Percentiles rank a stretch among this genome's conserved stretches.
These are phyloP conservation scores for Cantharis rustica DNA, from an alignment of 2,888 invertebrate species.

Conservation along the genomic window DNA sequence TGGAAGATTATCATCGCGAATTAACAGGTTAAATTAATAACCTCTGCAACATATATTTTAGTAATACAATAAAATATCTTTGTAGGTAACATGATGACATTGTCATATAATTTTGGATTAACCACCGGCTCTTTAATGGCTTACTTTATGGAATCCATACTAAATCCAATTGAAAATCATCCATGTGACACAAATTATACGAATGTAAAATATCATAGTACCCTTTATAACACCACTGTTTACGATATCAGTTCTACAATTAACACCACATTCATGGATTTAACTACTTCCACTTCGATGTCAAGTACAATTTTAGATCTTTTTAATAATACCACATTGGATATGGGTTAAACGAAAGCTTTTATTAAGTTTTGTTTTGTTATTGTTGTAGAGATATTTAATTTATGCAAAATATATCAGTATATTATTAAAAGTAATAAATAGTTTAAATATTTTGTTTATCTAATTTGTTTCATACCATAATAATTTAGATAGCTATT, in stretches of 20 bases:
- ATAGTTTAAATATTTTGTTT: not conserved
- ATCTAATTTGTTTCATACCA: not conserved
- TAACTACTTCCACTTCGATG: slow-evolving; percentile 19
- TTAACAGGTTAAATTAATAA: slow-evolving; percentile 69
- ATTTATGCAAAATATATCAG: slow-evolving; percentile 9
- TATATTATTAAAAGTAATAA: slow-evolving; percentile 6
- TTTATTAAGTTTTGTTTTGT: slow-evolving; percentile 6
- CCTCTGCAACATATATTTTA: not conserved
- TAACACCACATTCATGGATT: slow-evolving; percentile 19
- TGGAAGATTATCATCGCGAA: slow-evolving; percentile 84
- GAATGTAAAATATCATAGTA: slow-evolving; percentile 12
- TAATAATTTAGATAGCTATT: too few species aligned
- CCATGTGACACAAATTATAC: slow-evolving; percentile 40
- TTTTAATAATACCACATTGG: slow-evolving; percentile 16
- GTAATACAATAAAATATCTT: slow-evolving; percentile 24
- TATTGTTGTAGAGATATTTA: slow-evolving; percentile 14
- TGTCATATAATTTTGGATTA: slow-evolving; percentile 87
- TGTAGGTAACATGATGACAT: slow-evolving; percentile 89
- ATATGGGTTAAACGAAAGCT: slow-evolving; percentile 17
- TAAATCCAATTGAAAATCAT: slow-evolving; percentile 50
- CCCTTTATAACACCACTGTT: slow-evolving; percentile 24
- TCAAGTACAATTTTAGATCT: slow-evolving; percentile 23
- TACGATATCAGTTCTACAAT: slow-evolving; percentile 24
- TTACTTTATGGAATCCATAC: slow-evolving; percentile 66
- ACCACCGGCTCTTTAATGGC: slow-evolving; percentile 84